Evolutionary conservation across 2,888 invertebrate genomes (phyloP), one percentile per base, ranked within the genome.

Genomic region (Xylota sylvarum): DNA sequence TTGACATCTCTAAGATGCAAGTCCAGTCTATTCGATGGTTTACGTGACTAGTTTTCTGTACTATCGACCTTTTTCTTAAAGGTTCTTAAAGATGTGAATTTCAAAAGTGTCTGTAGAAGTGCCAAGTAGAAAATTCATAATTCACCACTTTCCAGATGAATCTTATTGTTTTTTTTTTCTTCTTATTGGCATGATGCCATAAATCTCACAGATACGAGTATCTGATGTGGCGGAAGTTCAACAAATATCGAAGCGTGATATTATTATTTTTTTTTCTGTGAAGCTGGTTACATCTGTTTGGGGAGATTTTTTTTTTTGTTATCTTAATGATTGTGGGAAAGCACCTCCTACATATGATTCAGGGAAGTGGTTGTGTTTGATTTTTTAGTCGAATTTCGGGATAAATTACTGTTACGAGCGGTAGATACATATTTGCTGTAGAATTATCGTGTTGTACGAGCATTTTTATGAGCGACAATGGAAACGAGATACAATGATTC

Each of bases 211-310:
- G 37, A 37, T 58, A 23, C 23, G 23, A 23, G 23, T 23, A 37
- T 58, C 17, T 58, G 58, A 58, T 58, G 19, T 58, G 19, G 58
- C 58, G 58, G 58, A 58, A 58, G 58, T 58, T 19, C 12, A 37
- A 58, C 12, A 58, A 58, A 58, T 56, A 56, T 52, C 50, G 10
- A 10, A 9, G 52, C 30, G 52, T n/a, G 52, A 55, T 55, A 55
- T 32, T 23, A 23, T 23, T 23, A 23, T 14, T 30, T 23, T 50
- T 50, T 23, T 50, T 14, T 1, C 9, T 50, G 23, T 23, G 50
- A 19, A 4, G 4, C 23, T 50, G 50, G 14, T 55, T 32, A 32
- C 55, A 55, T 55, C 55, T 55, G 55, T 10, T 50, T 55, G 55
- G 6, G 5, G 19, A 19, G 12, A 12, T 52, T 30, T n/a, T 52